These are phyloP conservation scores for Tinea pellionella DNA, from an alignment of 2,888 invertebrate genomes.

Conservation along the genomic window DNA sequence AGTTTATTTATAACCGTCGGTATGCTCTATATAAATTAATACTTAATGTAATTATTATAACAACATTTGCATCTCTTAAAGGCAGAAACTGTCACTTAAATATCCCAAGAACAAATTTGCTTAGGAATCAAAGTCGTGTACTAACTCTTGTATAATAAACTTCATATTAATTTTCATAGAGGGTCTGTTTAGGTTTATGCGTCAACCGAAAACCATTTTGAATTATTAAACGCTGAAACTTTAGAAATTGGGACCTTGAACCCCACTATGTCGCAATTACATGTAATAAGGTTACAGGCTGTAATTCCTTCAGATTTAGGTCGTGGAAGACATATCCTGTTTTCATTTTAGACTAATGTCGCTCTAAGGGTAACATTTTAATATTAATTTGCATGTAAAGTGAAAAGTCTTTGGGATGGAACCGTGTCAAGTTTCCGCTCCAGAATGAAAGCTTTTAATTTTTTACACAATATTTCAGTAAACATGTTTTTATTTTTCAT, in stretches of 20 bases:
- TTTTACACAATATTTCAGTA: neutral
- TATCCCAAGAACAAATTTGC: no score
- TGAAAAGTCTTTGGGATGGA: neutral
- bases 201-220: neutral
- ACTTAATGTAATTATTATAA: no score
- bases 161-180: neutral
- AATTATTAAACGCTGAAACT: slow-evolving; percentile 1
- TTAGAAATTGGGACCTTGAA: neutral
- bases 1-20: no score
- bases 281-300: neutral
- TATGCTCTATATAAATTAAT: no score
- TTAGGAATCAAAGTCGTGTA: neutral
- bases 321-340: neutral
- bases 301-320: neutral
- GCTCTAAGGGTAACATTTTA: neutral
- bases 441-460: neutral
- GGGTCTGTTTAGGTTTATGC: neutral
- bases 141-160: neutral
- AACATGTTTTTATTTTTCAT: neutral
- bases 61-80: no score
- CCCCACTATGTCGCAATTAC: neutral
- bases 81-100: no score
- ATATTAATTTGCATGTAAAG: slow-evolving; percentile 6
- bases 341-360: neutral
- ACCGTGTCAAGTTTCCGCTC: neutral